Evolutionary conservation across 2,888 invertebrate species (phyloP).

Genomic region (Malthinus seriepunctatus): DNA sequence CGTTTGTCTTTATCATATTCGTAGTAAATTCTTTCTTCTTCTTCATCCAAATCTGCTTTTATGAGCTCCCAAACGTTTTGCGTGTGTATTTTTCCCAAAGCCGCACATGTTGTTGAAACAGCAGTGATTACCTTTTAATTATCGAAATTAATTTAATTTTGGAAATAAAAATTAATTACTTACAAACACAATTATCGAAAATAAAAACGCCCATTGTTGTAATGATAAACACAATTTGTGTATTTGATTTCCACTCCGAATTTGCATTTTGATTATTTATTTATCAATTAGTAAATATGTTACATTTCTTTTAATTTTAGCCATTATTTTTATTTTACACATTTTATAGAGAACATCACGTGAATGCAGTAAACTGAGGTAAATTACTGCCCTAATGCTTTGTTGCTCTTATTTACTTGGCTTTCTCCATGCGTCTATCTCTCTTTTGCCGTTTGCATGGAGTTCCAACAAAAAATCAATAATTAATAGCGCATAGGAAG

Average conservation of each 20-base stretch:
- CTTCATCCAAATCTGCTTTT: constrained; percentile 42
- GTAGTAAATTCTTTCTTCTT: constrained; percentile 36
- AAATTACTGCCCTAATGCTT: not conserved
- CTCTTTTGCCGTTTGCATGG: not conserved
- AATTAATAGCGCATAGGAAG: not conserved
- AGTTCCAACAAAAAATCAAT: not conserved
- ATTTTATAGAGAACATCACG: not conserved
- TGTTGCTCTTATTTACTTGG: not conserved
- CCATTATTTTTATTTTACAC: not conserved
- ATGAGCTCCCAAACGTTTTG: constrained; percentile 43
- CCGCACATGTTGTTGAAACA: constrained; percentile 41
- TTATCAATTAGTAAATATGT: not conserved
- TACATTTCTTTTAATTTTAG: not conserved
- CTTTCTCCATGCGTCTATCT: not conserved
- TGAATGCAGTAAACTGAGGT: constrained; percentile 3
- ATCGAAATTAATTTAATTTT: not conserved
- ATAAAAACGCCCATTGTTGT: constrained; percentile 40
- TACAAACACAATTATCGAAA: constrained; percentile 41
- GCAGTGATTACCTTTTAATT: constrained; percentile 41
- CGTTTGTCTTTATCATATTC: constrained; percentile 26
- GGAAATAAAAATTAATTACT: constrained; percentile 28
- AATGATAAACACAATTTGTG: constrained; percentile 36
- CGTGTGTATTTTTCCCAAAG: constrained; percentile 43
- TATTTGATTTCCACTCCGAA: constrained; percentile 16
- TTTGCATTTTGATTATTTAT: constrained; percentile 15